Percentiles rank a stretch among this genome's conserved stretches.
Conservation (phyloP, 2,888 invertebrate genomes). For the Metacarcinus magister region DNA sequence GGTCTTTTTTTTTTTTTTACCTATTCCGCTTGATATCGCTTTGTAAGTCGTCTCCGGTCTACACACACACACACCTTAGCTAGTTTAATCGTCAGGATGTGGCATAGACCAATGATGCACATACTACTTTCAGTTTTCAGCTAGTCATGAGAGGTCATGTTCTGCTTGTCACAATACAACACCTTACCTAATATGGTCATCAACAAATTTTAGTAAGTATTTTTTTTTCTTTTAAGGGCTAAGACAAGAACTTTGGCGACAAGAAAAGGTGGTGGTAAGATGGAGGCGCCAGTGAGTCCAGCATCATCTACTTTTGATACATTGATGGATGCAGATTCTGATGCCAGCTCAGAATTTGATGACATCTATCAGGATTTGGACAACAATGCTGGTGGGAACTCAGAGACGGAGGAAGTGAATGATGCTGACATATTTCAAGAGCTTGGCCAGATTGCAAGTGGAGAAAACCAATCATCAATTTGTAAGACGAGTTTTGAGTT, state of each 20-base stretch:
- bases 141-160: background rate
- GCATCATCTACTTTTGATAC: background rate
- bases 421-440: constrained; percentile 70
- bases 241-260: background rate
- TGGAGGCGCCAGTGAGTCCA: constrained; percentile 26
- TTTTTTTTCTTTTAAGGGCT: background rate
- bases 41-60: too few relatives aligned
- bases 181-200: background rate
- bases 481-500: background rate
- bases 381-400: background rate
- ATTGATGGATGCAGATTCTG: background rate
- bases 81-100: too few relatives aligned
- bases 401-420: constrained; percentile 12
- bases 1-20: too few relatives aligned
- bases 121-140: too few relatives aligned
- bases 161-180: background rate
- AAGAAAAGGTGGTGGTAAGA: background rate
- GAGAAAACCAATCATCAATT: background rate
- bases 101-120: too few relatives aligned
- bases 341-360: background rate
- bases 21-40: too few relatives aligned
- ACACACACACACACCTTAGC: too few relatives aligned
- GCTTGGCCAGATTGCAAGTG: constrained; percentile 31
- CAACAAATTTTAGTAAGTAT: too few relatives aligned
- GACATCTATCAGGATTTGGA: constrained; percentile 45